These are phyloP conservation scores for Poliocrania exsul DNA, from an alignment of 2,797 vertebrate species.

Conservation along the genomic window DNA sequence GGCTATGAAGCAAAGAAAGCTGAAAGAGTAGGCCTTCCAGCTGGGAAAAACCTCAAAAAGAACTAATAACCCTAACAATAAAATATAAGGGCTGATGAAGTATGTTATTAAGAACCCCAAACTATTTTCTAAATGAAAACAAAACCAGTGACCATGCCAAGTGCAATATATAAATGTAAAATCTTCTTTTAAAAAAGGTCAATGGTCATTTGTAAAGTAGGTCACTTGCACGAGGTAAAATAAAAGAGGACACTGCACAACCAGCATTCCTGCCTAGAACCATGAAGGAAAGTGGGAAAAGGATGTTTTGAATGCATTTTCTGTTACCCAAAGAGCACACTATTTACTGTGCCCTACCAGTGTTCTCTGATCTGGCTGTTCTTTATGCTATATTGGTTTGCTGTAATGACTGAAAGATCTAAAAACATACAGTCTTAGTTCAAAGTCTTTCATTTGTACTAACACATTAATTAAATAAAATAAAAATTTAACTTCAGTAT, in stretches of 20 bases:
- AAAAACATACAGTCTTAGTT: neutral
- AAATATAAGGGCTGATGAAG: neutral
- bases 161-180: neutral
- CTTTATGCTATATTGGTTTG: neutral
- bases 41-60: conserved; percentile 1
- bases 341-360: neutral
- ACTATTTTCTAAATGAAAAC: neutral
- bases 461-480: neutral
- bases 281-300: neutral
- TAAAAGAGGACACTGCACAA: neutral
- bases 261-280: neutral
- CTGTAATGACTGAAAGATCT: neutral
- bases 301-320: neutral
- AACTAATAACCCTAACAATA: neutral
- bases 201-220: neutral
- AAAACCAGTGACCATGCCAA: neutral
- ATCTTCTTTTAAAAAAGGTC: neutral
- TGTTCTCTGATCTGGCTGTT: neutral
- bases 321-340: neutral
- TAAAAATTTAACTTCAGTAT: neutral
- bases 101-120: neutral
- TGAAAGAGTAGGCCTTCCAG: neutral
- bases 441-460: neutral
- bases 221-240: neutral
- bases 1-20: neutral